A percentile compares a stretch with the other conserved stretches of the same genome.
phyloP scores from a whole-genome alignment of 2,888 invertebrate species.

The Lypha dubia region DNA sequence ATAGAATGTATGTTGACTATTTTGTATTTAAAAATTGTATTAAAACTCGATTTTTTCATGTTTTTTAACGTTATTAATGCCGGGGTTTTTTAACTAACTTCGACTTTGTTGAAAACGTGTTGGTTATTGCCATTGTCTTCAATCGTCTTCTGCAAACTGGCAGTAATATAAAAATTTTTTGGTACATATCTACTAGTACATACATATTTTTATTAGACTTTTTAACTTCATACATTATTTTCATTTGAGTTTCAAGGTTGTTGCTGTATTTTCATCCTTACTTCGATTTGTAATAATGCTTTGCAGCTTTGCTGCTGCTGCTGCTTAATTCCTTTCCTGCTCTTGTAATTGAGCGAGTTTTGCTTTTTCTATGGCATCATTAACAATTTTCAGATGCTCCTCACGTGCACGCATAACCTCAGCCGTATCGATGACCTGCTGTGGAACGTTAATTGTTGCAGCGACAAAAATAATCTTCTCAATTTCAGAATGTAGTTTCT shows the following conservation, averaged over 20 bases:
- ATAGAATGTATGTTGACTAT: no score
- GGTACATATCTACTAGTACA: not conserved
- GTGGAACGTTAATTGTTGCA: conserved; percentile 37
- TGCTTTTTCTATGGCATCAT: conserved; percentile 73
- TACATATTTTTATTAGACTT: no score
- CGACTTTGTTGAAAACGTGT: no score
- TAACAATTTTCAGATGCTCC: conserved; percentile 76
- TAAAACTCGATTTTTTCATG: no score
- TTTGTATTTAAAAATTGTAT: no score
- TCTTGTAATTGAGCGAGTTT: conserved; percentile 15
- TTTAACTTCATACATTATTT: not conserved
- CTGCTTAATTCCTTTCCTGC: not conserved
- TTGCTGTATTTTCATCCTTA: not conserved
- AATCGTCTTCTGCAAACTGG: no score
- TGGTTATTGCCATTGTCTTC: no score
- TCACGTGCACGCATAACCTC: conserved; percentile 77
- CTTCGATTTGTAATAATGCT: not conserved
- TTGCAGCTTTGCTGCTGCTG: not conserved
- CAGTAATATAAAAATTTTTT: not conserved
- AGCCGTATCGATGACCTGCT: conserved; percentile 74
- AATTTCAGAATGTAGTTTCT: conserved; percentile 23
- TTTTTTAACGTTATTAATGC: no score
- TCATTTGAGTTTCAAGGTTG: not conserved
- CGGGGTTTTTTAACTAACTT: no score
- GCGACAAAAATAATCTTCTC: conserved; percentile 26